These are phyloP conservation scores for Laticauda colubrina DNA, from an alignment of 2,113 vertebrate species.

Conservation along the genomic window DNA sequence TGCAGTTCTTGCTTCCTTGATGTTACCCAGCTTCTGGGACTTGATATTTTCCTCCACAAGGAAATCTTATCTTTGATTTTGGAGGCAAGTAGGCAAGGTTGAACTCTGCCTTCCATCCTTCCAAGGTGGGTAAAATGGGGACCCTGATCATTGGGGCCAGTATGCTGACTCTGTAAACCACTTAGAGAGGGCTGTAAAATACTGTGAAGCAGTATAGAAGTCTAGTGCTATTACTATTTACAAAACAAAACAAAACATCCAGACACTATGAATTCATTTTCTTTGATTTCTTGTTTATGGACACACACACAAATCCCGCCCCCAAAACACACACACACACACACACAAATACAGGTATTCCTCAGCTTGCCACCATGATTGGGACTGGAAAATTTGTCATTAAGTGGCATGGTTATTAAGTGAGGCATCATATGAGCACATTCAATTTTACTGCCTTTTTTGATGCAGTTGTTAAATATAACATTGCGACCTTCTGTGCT, in stretches of 20 bases:
- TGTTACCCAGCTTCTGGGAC: background rate
- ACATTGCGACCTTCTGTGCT: background rate
- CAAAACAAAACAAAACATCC: background rate
- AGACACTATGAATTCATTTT: slow-evolving; percentile 10
- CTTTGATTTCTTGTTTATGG: background rate
- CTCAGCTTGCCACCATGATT: background rate
- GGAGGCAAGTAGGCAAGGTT: no score
- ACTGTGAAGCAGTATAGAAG: no score
- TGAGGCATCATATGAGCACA: background rate
- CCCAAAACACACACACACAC: no score
- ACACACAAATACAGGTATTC: background rate
- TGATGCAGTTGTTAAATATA: background rate
- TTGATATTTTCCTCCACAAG: background rate
- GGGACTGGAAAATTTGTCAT: background rate
- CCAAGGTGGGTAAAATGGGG: no score
- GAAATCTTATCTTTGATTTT: background rate
- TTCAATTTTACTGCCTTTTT: background rate
- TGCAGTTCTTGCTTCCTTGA: background rate
- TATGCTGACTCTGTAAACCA: no score
- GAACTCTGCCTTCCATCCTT: background rate
- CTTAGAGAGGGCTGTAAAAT: no score
- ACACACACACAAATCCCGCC: background rate
- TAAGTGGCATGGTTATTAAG: background rate
- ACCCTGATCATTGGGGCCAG: no score
- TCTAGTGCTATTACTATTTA: background rate